These are phyloP conservation scores for Trissolcus brochymenae DNA, from an alignment of 2,888 invertebrate genomes.

Conservation along the genomic window DNA sequence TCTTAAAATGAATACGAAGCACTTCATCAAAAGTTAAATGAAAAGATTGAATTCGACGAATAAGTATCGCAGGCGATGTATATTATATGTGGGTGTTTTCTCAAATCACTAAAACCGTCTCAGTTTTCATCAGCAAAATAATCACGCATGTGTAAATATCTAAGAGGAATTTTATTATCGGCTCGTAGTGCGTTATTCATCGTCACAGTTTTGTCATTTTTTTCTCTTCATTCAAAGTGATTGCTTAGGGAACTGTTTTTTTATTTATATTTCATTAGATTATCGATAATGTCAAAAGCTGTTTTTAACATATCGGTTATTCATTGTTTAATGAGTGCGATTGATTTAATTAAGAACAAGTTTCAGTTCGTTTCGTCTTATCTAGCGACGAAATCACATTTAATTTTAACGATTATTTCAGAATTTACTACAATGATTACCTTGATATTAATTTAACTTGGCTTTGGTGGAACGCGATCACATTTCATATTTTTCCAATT, in stretches of 20 bases:
- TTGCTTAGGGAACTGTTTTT: too few species aligned
- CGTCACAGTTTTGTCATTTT: background rate
- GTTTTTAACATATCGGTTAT: constrained; percentile 1
- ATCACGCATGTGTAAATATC: constrained; percentile 44
- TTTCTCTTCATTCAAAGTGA: background rate
- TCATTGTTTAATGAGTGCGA: constrained; percentile 15
- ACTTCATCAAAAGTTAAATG: constrained; percentile 5
- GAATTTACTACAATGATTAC: constrained; percentile 26
- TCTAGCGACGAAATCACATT: constrained; percentile 19
- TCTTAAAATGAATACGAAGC: constrained; percentile 21
- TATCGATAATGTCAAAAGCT: constrained; percentile 7
- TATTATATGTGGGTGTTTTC: constrained; percentile 24
- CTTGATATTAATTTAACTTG: constrained; percentile 19
- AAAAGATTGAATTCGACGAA: background rate
- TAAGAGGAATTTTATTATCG: constrained; percentile 39
- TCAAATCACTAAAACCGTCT: constrained; percentile 38
- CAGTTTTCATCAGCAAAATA: constrained; percentile 33
- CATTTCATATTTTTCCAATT: constrained; percentile 2
- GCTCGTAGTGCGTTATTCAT: constrained; percentile 7
- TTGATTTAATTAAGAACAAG: constrained; percentile 33
- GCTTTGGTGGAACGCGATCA: constrained; percentile 11
- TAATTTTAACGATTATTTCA: constrained; percentile 24
- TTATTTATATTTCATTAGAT: background rate
- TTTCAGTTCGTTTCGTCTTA: constrained; percentile 15
- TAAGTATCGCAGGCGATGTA: constrained; percentile 28